phyloP scores from a whole-genome alignment of 2,113 vertebrate genomes.

The Halichoeres trimaculatus region DNA sequence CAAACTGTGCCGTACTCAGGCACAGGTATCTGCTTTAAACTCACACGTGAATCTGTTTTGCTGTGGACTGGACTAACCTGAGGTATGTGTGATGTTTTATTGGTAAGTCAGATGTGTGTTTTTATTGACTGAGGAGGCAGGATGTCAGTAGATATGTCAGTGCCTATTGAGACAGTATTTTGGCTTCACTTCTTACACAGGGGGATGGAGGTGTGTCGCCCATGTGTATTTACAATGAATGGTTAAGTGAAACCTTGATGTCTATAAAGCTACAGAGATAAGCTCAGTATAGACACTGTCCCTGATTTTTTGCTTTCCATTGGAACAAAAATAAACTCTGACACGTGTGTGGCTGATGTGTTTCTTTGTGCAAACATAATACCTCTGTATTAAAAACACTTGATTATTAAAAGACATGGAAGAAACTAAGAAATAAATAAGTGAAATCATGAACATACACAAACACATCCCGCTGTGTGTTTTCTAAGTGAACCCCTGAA shows the following conservation, averaged over 20 bases:
- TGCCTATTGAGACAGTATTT: too few relatives aligned
- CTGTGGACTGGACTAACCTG: too few relatives aligned
- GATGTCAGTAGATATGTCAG: too few relatives aligned
- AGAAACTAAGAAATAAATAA: constrained; percentile 1
- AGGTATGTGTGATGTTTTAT: too few relatives aligned
- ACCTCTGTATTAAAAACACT: neutral
- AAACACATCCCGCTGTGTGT: neutral
- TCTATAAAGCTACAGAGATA: neutral
- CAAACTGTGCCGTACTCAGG: too few relatives aligned
- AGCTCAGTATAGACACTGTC: neutral
- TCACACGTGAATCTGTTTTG: too few relatives aligned
- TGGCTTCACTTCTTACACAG: too few relatives aligned
- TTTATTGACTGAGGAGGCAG: too few relatives aligned
- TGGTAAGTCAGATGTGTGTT: too few relatives aligned
- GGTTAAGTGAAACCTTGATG: neutral
- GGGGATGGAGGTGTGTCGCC: too few relatives aligned
- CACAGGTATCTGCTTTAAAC: too few relatives aligned
- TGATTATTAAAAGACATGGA: neutral
- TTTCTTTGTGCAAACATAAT: neutral
- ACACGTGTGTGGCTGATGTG: neutral
- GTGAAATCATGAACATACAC: neutral
- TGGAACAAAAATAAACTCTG: neutral
- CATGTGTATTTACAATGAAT: neutral
- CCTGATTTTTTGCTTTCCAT: neutral
- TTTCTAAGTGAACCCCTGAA: constrained; percentile 7